Conservation (phyloP, 2,888 invertebrate genomes). For the Nebria brevicollis region DNA sequence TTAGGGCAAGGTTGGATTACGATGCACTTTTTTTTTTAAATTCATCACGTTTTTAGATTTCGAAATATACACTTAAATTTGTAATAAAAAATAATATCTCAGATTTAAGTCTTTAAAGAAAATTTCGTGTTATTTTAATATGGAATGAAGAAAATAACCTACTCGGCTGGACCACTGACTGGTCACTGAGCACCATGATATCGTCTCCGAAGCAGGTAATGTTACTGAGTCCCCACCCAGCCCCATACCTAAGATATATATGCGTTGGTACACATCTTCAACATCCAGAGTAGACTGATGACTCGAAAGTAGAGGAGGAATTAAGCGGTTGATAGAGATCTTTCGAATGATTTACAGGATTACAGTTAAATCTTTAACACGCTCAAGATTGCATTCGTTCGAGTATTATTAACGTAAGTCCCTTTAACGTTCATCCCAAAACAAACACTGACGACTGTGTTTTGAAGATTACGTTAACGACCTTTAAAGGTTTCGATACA, state of each 20-base stretch:
- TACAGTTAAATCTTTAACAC: too few species aligned
- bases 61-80: background rate
- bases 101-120: too few species aligned
- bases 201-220: constrained; percentile 22
- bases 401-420: too few species aligned
- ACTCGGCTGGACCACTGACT: constrained; percentile 19
- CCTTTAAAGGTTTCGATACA: background rate
- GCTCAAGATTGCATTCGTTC: too few species aligned
- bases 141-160: background rate
- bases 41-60: too few species aligned
- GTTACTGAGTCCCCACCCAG: constrained; percentile 19
- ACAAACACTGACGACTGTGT: background rate
- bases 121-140: background rate
- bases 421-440: background rate
- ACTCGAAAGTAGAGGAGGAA: background rate
- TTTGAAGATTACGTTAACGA: background rate
- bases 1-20: background rate
- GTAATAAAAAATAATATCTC: background rate
- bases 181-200: constrained; percentile 23
- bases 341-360: too few species aligned
- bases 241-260: background rate
- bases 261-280: background rate
- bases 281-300: background rate
- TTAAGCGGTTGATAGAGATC: background rate
- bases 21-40: background rate